Base-by-base conservation (phyloP, 2,113 vertebrate species). In the Urocynchramus pylzowi region DNA sequence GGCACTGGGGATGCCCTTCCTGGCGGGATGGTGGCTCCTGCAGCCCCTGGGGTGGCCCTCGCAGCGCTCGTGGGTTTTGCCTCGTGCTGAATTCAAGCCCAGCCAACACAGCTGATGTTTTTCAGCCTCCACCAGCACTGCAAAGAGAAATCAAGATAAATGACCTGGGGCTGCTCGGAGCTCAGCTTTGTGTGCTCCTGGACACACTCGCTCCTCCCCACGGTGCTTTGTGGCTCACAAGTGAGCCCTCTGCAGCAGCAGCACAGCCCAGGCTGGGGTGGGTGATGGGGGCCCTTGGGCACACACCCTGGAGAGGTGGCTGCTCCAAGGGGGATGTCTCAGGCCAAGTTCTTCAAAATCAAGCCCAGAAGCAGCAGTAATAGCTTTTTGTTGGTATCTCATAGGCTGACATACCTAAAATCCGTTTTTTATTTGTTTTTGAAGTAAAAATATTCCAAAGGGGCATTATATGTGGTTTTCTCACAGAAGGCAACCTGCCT, bases 101-200 rank as follows among this genome's bases (percentile, higher is more conserved):
- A 84, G 90, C 64, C 95, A 94, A 77, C 1, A 20, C 90, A 83
- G 78, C 80, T 19, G 54, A 69, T 91, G 70, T 96, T 89, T 97
- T 88, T 87, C 59, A 83, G 89, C 88, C 85, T 91, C 78, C 49
- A 69, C 57, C 42, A 79, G 95, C 15, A 74, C 87, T 95, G 96
- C 92, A 74, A 80, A 94, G 87, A 92, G 91, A 96, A 97, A 97
- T 94, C 39, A 92, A 97, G 96, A 97, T 90, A 90, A 97, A 97
- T 73, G 79, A 96, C 82, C 74, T 20, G 4, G 83, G 61, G 91
- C 61, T 95, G 52, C 93, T 73, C 35, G 4, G 37, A 18, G n/a
- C 35, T 22, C n/a, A 24, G 49, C 81, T 80, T 19, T 37, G 64
- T 19, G 5, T 45, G 33, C 78, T 87, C 56, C 42, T 5, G 30